phyloP scores from a whole-genome alignment of 2,888 invertebrate genomes.

The Sminthurides aquaticus region DNA sequence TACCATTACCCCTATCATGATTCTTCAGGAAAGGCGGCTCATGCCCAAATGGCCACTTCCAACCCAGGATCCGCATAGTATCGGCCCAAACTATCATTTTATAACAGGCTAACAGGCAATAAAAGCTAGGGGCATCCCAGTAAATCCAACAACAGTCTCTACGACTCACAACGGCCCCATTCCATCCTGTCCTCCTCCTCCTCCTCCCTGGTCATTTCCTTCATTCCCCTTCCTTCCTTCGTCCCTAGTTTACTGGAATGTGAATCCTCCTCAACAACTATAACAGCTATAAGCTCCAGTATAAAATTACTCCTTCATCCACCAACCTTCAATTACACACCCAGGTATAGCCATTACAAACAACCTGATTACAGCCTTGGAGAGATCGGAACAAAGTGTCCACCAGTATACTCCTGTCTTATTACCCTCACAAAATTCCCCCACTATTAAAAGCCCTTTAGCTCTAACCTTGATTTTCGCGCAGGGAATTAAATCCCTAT shows the following conservation, averaged over 20 bases:
- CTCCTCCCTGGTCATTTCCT: slow-evolving; percentile 30
- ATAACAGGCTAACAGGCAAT: slow-evolving; percentile 34
- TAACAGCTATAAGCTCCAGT: slow-evolving; percentile 3
- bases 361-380: neutral
- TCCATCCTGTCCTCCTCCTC: slow-evolving; percentile 23
- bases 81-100: slow-evolving; percentile 28
- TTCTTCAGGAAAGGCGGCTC: too few relatives aligned
- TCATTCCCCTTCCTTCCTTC: too few relatives aligned
- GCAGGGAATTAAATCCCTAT: neutral
- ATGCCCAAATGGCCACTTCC: neutral
- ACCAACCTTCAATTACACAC: slow-evolving; percentile 2
- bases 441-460: too few relatives aligned
- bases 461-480: neutral
- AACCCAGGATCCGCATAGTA: neutral
- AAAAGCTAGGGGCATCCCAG: slow-evolving; percentile 30
- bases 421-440: too few relatives aligned
- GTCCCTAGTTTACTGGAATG: too few relatives aligned
- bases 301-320: too few relatives aligned
- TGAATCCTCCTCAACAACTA: neutral
- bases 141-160: slow-evolving; percentile 14
- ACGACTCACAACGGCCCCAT: slow-evolving; percentile 42
- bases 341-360: slow-evolving; percentile 7
- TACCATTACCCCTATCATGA: neutral
- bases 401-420: neutral
- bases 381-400: slow-evolving; percentile 5